A percentile compares a stretch with the other conserved stretches of the same genome.
These are phyloP conservation scores for Nasonia giraulti DNA, from an alignment of 1,140 invertebrate species.

Conservation along the genomic window DNA sequence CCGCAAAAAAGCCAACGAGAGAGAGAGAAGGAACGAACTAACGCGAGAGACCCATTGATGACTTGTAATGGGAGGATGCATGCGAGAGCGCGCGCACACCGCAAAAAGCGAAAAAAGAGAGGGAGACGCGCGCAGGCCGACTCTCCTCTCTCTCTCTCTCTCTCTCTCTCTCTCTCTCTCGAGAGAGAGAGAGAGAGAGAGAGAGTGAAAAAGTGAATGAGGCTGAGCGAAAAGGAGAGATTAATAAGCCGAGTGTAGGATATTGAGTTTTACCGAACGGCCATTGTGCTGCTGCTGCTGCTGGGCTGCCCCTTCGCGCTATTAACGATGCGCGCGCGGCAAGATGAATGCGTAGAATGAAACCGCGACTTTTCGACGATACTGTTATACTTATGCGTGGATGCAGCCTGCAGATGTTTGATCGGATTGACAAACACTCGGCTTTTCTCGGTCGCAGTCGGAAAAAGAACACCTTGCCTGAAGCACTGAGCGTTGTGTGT, in stretches of 20 bases:
- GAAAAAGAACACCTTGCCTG: neutral
- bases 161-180: too few relatives aligned
- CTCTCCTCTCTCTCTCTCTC: neutral
- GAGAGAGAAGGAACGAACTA: neutral
- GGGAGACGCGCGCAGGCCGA: neutral
- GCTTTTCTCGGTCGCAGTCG: neutral
- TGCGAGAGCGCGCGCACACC: neutral
- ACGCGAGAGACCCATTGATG: conserved; percentile 13
- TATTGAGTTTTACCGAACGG: conserved; percentile 28
- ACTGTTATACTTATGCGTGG: too few relatives aligned
- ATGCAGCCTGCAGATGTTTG: neutral
- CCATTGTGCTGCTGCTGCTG: conserved; percentile 7
- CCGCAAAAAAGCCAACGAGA: conserved; percentile 6
- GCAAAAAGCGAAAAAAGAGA: neutral
- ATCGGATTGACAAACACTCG: neutral
- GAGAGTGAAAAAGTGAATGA: conserved; percentile 28
- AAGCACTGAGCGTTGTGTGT: neutral
- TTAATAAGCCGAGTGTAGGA: conserved; percentile 37
- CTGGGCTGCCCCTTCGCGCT: neutral
- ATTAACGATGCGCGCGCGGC: too few relatives aligned
- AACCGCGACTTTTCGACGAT: conserved; percentile 6
- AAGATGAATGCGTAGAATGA: neutral
- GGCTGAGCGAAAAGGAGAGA: conserved; percentile 26
- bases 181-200: too few relatives aligned
- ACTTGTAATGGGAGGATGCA: conserved; percentile 27